phyloP scores from a whole-genome alignment of 2,888 invertebrate species.

The Cyaniris semiargus region DNA sequence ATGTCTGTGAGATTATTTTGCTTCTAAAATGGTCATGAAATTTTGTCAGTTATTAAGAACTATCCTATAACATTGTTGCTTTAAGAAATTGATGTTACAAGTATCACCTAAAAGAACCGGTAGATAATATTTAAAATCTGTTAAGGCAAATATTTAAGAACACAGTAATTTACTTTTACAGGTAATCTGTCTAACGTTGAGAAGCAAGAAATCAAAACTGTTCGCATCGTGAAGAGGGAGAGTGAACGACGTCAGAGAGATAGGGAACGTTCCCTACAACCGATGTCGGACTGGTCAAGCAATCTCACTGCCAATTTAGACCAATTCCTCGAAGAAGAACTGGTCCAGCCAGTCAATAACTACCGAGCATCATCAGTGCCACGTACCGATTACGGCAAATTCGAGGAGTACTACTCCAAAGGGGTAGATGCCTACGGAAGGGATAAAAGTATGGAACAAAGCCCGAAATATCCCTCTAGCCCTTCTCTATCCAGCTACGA shows the following conservation, averaged over 20 bases:
- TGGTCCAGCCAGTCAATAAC: constrained; percentile 64
- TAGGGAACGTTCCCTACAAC: constrained; percentile 83
- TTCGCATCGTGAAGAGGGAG: constrained; percentile 95
- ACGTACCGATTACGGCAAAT: constrained; percentile 66
- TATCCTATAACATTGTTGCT: too few species aligned
- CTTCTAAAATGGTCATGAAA: too few species aligned
- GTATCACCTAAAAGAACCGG: too few species aligned
- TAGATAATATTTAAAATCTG: too few species aligned
- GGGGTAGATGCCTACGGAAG: constrained; percentile 58
- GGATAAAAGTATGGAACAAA: constrained; percentile 67
- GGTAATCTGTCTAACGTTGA: constrained; percentile 87
- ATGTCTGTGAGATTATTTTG: not conserved
- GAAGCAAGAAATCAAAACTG: constrained; percentile 94
- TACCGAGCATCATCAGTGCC: constrained; percentile 78
- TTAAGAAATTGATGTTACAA: not conserved
- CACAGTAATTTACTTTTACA: constrained; percentile 47
- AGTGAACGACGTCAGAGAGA: constrained; percentile 92
- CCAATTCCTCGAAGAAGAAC: constrained; percentile 74
- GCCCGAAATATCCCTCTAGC: constrained; percentile 73
- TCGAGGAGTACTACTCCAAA: constrained; percentile 64
- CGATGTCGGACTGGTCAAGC: constrained; percentile 71
- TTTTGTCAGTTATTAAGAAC: too few species aligned
- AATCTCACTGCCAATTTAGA: constrained; percentile 69
- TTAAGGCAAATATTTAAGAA: too few species aligned
- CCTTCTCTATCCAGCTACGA: constrained; percentile 74